phyloP scores from a whole-genome alignment of 2,888 invertebrate genomes.

The Platycheirus albimanus region DNA sequence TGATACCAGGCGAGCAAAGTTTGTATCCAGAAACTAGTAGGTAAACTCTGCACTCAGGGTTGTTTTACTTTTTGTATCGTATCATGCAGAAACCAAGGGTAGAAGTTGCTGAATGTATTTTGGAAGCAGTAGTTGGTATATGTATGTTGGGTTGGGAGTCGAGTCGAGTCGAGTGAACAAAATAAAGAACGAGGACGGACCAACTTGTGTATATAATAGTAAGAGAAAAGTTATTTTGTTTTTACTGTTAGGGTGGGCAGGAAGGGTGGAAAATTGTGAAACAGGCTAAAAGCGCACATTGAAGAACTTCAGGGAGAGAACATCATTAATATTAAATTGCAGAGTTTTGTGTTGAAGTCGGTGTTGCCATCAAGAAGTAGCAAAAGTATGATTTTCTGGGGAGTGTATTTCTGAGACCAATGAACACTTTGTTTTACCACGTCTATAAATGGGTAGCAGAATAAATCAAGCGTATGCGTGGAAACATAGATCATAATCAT shows the following conservation, averaged over 20 bases:
- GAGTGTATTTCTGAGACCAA: too few relatives aligned
- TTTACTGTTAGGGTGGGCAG: neutral
- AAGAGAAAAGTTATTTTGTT: conserved; percentile 6
- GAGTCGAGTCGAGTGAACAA: neutral
- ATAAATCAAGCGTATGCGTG: too few relatives aligned
- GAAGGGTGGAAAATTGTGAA: conserved; percentile 46
- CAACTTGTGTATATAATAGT: too few relatives aligned
- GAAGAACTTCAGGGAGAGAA: conserved; percentile 46
- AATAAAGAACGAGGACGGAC: conserved; percentile 45
- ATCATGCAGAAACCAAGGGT: neutral
- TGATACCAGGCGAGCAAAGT: conserved; percentile 55
- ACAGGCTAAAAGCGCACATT: conserved; percentile 61
- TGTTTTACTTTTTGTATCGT: too few relatives aligned
- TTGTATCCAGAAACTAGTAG: conserved; percentile 45
- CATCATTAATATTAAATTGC: conserved; percentile 70
- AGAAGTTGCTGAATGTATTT: conserved; percentile 39
- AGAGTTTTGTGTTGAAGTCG: conserved; percentile 29
- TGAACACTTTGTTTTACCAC: too few relatives aligned
- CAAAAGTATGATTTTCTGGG: neutral
- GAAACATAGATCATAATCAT: too few relatives aligned
- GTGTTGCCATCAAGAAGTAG: conserved; percentile 45
- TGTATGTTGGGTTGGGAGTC: too few relatives aligned
- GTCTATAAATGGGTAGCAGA: too few relatives aligned
- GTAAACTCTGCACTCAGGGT: conserved; percentile 18
- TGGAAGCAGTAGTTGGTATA: conserved; percentile 26